phyloP scores from a whole-genome alignment of 1,140 invertebrate genomes.

The Brachystomella parvula region DNA sequence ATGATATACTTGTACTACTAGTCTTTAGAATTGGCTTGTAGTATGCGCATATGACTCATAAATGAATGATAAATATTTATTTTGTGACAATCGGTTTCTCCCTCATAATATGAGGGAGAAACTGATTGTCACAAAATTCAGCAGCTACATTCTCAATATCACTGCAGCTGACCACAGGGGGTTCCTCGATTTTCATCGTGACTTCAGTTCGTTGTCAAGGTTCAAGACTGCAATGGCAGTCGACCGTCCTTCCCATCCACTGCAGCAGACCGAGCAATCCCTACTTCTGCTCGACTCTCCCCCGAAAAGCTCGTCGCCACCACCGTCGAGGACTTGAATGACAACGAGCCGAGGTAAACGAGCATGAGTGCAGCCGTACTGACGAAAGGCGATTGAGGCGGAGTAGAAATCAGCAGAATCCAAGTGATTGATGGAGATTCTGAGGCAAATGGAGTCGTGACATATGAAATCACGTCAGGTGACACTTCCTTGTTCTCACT shows the following conservation, averaged over 20 bases:
- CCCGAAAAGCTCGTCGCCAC: conserved; percentile 89
- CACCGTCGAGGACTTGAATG: conserved; percentile 83
- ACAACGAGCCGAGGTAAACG: conserved; percentile 85
- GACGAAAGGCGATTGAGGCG: conserved; percentile 47
- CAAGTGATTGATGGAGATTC: conserved; percentile 76
- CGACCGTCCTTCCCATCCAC: conserved; percentile 83
- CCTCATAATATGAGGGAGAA: no score
- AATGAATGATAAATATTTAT: no score
- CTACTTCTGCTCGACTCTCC: conserved; percentile 59
- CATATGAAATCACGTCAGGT: conserved; percentile 79
- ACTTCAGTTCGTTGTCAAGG: conserved; percentile 65
- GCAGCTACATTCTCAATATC: conserved; percentile 70
- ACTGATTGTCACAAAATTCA: no score
- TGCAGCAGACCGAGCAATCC: conserved; percentile 76
- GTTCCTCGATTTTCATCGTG: conserved; percentile 72
- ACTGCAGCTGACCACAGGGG: conserved; percentile 78
- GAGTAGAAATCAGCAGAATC: conserved; percentile 60
- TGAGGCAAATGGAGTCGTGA: conserved; percentile 80
- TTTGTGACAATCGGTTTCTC: no score
- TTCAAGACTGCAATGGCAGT: conserved; percentile 89
- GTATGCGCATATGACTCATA: no score
- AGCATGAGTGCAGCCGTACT: conserved; percentile 79
- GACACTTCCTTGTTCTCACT: conserved; percentile 73
- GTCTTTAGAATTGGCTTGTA: no score
- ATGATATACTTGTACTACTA: no score